Base-by-base conservation (phyloP, 2,797 vertebrate species). In the Borostomias antarcticus region DNA sequence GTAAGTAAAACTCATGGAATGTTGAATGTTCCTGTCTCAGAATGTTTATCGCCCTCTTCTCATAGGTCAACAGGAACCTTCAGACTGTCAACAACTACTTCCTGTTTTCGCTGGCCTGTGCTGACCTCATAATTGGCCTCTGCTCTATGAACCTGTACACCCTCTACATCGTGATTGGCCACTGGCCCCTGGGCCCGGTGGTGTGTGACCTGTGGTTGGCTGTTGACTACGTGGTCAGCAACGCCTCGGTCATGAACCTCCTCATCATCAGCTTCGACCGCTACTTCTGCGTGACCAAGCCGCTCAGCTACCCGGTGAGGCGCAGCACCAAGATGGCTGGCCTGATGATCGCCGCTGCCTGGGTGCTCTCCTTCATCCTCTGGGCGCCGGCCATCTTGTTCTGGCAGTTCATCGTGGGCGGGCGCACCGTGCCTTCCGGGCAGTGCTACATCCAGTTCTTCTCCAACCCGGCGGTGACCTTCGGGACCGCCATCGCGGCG, bases 31-130 rank as follows among this genome's bases (percentile, higher is more conserved):
- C 26, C 5, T 53, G 21, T 48, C 17, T 6, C n/a, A 2, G 7
- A 19, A 60, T 10, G 29, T 61, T 37, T 23, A 19, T 35, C 23
- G 65, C 85, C 78, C 58, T 84, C 71, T 78, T 63, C 82, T 69
- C 78, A 70, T 95, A 98, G 87, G 97, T 98, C 76, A 98, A 98
- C 91, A 94, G 95, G 74, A 96, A 98, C 86, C 91, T 99, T 78
- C 96, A 98, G 92, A 99, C 96, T 0, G 92, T 99, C 84, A 98
- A 98, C 92, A 99, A 98, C 89, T 99, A 98, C 85, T 99, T 99
- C 86, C 93, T 99, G 79, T 98, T 98, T 91, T 98, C 97, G 85
- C 86, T 99, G 85, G 97, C 97, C 3, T 98, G 96, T 0, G 97
- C 97, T 0, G 97, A 99, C 65, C 92, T 99, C 65, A 96, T 99